phyloP scores from a whole-genome alignment of 23 tunicate species.

The Diplosoma virens region DNA sequence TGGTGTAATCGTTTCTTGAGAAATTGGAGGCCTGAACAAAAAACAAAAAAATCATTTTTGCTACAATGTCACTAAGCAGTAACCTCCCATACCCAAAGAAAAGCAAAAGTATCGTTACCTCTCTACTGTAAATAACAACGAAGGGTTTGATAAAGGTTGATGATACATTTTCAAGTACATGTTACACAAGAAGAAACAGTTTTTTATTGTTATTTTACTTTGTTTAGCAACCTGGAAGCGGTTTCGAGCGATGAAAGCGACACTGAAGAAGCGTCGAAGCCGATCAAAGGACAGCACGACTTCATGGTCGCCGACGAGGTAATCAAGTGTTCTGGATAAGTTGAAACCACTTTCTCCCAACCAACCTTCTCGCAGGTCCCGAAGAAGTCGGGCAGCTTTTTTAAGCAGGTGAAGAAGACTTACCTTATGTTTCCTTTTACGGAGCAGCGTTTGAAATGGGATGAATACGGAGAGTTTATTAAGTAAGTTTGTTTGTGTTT shows the following conservation, averaged over 20 bases:
- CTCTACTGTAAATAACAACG: too few relatives aligned
- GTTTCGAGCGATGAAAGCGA: slow-evolving; percentile 96
- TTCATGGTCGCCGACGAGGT: slow-evolving; percentile 50
- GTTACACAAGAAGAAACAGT: background rate
- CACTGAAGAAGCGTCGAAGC: slow-evolving; percentile 37
- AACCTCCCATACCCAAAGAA: too few relatives aligned
- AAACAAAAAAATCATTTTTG: too few relatives aligned
- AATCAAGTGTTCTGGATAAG: background rate
- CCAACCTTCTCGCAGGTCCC: slow-evolving; percentile 26
- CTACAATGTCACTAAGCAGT: too few relatives aligned
- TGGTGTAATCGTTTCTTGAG: too few relatives aligned
- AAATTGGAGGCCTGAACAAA: too few relatives aligned
- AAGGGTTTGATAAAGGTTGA: background rate
- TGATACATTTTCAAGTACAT: background rate
- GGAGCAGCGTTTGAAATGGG: slow-evolving; percentile 86
- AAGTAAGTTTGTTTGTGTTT: slow-evolving; percentile 43
- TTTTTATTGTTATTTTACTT: background rate
- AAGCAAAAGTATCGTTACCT: too few relatives aligned
- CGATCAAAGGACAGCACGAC: slow-evolving; percentile 64
- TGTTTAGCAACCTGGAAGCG: slow-evolving; percentile 35
- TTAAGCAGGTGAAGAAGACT: slow-evolving; percentile 80
- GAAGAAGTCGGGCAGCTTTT: slow-evolving; percentile 84
- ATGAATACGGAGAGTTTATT: slow-evolving; percentile 95
- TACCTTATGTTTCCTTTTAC: slow-evolving; percentile 82
- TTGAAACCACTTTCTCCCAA: too few relatives aligned